Conservation (phyloP, 1,140 invertebrate species). For the Caenorhabditis brenneri region DNA sequence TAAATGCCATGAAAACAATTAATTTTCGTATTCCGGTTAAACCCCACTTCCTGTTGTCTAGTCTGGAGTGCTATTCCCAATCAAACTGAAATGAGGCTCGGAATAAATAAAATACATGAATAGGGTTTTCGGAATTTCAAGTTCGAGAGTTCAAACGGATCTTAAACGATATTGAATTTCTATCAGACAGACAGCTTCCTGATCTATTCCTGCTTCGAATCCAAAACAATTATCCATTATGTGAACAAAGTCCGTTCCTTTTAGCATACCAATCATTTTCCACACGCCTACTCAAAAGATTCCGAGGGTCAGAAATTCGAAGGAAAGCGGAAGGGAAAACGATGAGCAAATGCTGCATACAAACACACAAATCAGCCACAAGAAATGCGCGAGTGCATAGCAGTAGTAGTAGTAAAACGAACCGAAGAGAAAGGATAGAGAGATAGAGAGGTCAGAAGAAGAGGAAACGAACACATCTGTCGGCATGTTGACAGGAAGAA, state of each 20-base stretch:
- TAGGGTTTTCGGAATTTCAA: too few relatives aligned
- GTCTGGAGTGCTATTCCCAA: too few relatives aligned
- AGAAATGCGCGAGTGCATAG: constrained; percentile 9
- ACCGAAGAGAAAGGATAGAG: neutral
- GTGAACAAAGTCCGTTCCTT: neutral
- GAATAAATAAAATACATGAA: too few relatives aligned
- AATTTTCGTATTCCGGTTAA: neutral
- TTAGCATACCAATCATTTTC: neutral
- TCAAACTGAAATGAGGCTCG: neutral
- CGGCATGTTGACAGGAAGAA: neutral
- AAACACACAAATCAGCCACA: neutral
- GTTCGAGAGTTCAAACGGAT: too few relatives aligned
- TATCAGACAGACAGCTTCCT: too few relatives aligned
- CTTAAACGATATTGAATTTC: too few relatives aligned
- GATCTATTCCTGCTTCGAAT: too few relatives aligned
- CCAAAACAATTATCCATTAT: neutral
- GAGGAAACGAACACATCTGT: neutral
- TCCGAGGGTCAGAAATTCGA: neutral
- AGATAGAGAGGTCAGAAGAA: neutral
- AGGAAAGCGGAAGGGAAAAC: neutral
- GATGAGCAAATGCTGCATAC: neutral
- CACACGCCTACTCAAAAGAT: neutral
- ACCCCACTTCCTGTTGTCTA: too few relatives aligned
- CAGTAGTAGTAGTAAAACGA: neutral
- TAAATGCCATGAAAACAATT: neutral